These are phyloP conservation scores for Cariama cristata DNA, from an alignment of 2,113 vertebrate genomes.

Conservation along the genomic window DNA sequence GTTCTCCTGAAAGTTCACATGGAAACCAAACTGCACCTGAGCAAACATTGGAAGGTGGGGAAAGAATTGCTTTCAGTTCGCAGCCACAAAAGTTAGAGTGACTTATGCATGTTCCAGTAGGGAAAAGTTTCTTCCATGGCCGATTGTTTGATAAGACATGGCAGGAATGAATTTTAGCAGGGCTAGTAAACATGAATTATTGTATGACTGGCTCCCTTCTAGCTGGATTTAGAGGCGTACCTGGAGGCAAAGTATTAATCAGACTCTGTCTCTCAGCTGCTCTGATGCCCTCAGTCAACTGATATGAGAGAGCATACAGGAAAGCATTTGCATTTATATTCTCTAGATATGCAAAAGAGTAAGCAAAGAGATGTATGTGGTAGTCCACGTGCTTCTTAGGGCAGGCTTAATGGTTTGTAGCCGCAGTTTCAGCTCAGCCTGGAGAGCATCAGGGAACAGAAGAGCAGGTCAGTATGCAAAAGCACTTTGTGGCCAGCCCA, in stretches of 20 bases:
- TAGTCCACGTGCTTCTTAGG: neutral
- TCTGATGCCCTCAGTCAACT: neutral
- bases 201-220: neutral
- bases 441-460: neutral
- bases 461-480: neutral
- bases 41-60: constrained; percentile 71
- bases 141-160: constrained; percentile 65
- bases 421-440: neutral
- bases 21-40: constrained; percentile 75
- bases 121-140: constrained; percentile 54
- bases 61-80: constrained; percentile 53
- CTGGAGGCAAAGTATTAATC: neutral
- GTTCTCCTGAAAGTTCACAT: constrained; percentile 50
- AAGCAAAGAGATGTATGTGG: neutral
- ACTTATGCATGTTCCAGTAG: constrained; percentile 52
- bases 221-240: neutral
- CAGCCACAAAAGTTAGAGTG: constrained; percentile 60
- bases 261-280: neutral
- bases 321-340: neutral
- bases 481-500: neutral
- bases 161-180: constrained; percentile 21
- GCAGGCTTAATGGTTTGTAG: neutral
- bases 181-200: neutral
- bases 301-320: neutral
- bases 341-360: neutral